These are phyloP conservation scores for Xiphophorus hellerii DNA, from an alignment of 2,113 vertebrate genomes.

Conservation along the genomic window DNA sequence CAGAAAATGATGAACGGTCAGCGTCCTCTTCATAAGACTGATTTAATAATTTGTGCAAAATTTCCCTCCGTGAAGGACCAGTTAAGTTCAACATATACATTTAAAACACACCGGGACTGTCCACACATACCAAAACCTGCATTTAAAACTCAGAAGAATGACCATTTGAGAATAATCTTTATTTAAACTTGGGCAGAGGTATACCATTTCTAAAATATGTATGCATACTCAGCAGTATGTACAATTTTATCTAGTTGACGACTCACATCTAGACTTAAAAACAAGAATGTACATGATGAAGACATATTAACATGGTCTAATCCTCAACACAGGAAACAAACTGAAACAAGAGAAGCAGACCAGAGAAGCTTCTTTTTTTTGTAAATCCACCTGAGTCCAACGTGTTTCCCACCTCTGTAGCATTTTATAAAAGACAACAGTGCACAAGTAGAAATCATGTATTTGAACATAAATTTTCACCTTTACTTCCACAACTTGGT, in stretches of 20 bases:
- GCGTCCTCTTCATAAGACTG: too few species aligned
- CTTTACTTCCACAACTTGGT: neutral
- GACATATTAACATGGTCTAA: constrained; percentile 37
- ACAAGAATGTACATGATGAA: constrained; percentile 63
- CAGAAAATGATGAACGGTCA: too few species aligned
- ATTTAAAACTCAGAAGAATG: neutral
- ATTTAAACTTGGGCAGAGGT: constrained; percentile 57
- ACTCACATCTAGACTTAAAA: constrained; percentile 36
- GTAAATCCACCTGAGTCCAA: neutral
- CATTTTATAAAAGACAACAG: neutral
- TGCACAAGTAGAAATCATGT: neutral
- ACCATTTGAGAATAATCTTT: constrained; percentile 54
- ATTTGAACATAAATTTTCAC: neutral
- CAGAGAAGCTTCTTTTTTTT: neutral
- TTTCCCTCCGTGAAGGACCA: too few species aligned
- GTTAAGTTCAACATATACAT: too few species aligned
- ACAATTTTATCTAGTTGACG: constrained; percentile 57
- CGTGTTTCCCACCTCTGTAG: neutral
- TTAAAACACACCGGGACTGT: too few species aligned
- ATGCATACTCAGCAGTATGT: constrained; percentile 59
- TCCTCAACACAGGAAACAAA: constrained; percentile 39
- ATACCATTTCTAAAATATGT: constrained; percentile 59
- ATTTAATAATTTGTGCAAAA: too few species aligned
- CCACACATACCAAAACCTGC: too few species aligned
- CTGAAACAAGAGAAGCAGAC: constrained; percentile 38